A percentile compares a stretch with the other conserved stretches of the same genome.
Conservation (phyloP, 2,797 vertebrate genomes). For the Allobates femoralis region DNA sequence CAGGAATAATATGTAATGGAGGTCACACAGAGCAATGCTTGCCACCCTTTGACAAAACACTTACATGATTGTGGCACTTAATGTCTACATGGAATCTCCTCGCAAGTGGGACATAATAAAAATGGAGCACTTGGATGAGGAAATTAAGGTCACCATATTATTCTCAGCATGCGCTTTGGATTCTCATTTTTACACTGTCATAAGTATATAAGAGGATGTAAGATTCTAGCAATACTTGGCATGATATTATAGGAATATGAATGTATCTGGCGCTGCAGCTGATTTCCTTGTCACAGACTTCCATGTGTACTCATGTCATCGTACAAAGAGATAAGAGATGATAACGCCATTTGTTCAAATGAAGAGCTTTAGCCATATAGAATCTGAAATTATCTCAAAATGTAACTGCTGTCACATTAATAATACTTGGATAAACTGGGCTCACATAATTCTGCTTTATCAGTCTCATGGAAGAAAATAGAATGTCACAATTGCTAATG, state of each 20-base stretch:
- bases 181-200: constrained; percentile 17
- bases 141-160: constrained; percentile 55
- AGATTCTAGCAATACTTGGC: constrained; percentile 31
- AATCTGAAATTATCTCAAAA: not conserved
- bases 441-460: not conserved
- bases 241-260: constrained; percentile 33
- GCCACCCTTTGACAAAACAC: constrained; percentile 44
- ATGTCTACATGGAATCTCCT: constrained; percentile 38
- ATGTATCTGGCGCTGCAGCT: constrained; percentile 30
- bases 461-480: not conserved
- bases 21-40: constrained; percentile 42
- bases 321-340: constrained; percentile 14
- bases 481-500: not conserved
- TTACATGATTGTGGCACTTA: constrained; percentile 34
- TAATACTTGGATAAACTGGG: not conserved
- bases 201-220: constrained; percentile 48
- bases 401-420: not conserved
- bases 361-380: not conserved
- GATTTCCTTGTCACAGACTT: constrained; percentile 36
- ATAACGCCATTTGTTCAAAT: constrained; percentile 15
- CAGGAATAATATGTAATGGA: constrained; percentile 39
- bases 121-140: not conserved
- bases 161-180: constrained; percentile 18
- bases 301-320: constrained; percentile 18
- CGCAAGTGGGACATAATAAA: constrained; percentile 40